Conservation (phyloP, 2,113 vertebrate species). For the Cyrtonyx montezumae region DNA sequence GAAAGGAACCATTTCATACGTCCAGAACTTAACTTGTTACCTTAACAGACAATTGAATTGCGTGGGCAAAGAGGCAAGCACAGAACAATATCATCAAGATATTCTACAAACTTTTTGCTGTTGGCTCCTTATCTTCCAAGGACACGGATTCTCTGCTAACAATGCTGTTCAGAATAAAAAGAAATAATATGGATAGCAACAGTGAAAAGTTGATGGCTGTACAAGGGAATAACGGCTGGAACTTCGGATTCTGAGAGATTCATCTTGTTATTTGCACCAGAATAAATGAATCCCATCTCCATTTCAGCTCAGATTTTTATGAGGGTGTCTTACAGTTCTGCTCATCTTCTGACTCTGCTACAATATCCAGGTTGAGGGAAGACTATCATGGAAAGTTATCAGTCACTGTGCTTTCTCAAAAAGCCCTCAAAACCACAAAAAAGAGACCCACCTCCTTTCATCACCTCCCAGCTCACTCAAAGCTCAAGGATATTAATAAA, state of each 20-base stretch:
- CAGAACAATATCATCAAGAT: accelerated
- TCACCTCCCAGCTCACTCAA: background rate
- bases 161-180: background rate
- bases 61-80: background rate
- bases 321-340: background rate
- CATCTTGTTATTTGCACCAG: background rate
- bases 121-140: background rate
- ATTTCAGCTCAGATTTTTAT: background rate
- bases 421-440: background rate
- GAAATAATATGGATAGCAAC: background rate
- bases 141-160: background rate
- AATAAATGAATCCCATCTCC: background rate
- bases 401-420: background rate
- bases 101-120: background rate
- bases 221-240: background rate
- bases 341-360: background rate
- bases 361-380: background rate
- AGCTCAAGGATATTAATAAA: background rate
- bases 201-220: background rate
- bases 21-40: background rate
- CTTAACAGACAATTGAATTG: background rate
- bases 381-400: background rate
- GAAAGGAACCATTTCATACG: background rate
- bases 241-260: background rate
- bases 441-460: background rate